These are phyloP conservation scores for Euphydryas editha DNA, from an alignment of 2,888 invertebrate species.

Conservation along the genomic window DNA sequence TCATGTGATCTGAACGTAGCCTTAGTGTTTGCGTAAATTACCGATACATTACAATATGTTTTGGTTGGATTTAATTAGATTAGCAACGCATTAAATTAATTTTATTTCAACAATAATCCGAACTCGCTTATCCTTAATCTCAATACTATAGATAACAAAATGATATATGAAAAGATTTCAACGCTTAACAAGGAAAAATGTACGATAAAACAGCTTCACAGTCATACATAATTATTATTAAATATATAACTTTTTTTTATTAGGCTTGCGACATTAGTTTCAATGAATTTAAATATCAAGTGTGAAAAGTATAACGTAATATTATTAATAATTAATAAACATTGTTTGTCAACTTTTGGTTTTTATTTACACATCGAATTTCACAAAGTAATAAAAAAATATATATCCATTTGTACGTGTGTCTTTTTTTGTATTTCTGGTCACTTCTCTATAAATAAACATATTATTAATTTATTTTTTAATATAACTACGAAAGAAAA, in stretches of 20 bases:
- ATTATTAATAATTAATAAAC: conserved; percentile 33
- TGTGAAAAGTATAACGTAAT: conserved; percentile 29
- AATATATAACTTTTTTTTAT: background rate
- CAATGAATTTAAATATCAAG: conserved; percentile 34
- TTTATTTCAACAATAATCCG: conserved; percentile 23
- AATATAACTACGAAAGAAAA: no score
- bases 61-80: no score
- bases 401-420: no score
- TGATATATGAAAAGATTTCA: background rate
- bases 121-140: background rate
- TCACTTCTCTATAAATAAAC: no score
- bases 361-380: conserved; percentile 9
- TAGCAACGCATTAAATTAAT: conserved; percentile 31
- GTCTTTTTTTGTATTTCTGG: no score
- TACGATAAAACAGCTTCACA: conserved; percentile 1
- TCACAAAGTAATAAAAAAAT: no score
- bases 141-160: conserved; percentile 7
- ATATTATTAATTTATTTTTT: no score
- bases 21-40: no score
- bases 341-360: conserved; percentile 17
- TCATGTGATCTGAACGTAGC: no score
- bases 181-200: background rate
- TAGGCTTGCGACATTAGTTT: conserved; percentile 39
- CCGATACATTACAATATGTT: no score
- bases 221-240: background rate